These are phyloP conservation scores for Didymodactylos carnosus DNA, from an alignment of 2,888 invertebrate species.

Conservation along the genomic window DNA sequence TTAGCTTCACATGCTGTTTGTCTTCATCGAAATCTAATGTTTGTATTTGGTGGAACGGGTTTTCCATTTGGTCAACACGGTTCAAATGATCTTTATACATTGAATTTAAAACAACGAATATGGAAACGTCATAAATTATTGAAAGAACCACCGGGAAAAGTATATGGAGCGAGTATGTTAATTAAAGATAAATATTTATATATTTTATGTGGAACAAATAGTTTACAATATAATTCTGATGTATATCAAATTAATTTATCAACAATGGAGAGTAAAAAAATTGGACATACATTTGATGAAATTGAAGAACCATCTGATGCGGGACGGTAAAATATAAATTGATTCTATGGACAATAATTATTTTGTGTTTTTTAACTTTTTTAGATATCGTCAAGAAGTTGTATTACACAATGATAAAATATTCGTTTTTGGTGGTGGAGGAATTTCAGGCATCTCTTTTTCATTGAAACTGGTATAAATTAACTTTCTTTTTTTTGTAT, in stretches of 20 bases:
- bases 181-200: conserved; percentile 6
- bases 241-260: conserved; percentile 5
- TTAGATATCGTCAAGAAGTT: conserved; percentile 11
- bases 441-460: conserved; percentile 5
- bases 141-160: not conserved
- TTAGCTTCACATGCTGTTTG: conserved; percentile 8
- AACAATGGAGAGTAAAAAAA: not conserved
- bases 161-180: conserved; percentile 13
- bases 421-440: conserved; percentile 12
- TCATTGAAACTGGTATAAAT: conserved; percentile 2
- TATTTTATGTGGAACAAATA: conserved; percentile 12
- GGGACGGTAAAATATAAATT: not conserved
- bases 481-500: too few species aligned
- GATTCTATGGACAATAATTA: not conserved
- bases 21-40: not conserved
- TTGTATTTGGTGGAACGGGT: conserved; percentile 13
- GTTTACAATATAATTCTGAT: conserved; percentile 7
- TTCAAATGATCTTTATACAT: conserved; percentile 10
- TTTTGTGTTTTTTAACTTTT: not conserved
- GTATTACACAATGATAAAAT: not conserved
- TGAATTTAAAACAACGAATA: conserved; percentile 3
- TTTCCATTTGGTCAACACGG: conserved; percentile 9
- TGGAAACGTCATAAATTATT: conserved; percentile 6
- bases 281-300: conserved; percentile 5
- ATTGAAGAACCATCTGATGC: not conserved